Conservation (phyloP, 1,140 invertebrate genomes). For the Bombus superbus region DNA sequence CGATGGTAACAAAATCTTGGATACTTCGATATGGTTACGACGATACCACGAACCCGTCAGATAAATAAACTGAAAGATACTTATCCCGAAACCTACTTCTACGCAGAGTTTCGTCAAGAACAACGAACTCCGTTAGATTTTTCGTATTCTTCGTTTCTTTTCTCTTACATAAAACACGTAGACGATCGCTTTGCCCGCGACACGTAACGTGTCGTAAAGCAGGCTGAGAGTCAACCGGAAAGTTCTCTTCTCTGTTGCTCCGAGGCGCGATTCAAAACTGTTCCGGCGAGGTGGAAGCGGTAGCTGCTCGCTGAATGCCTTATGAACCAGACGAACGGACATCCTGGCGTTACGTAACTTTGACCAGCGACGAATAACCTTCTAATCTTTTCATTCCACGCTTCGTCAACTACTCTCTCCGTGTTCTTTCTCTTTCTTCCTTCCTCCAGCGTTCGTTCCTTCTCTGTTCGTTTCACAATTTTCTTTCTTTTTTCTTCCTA, state of each 20-base stretch:
- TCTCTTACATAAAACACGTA: background rate
- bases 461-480: background rate
- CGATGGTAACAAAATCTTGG: no score
- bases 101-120: background rate
- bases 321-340: slow-evolving; percentile 59
- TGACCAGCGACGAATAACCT: slow-evolving; percentile 19
- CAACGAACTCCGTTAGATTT: background rate
- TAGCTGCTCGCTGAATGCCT: slow-evolving; percentile 52
- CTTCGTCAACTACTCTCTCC: background rate
- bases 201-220: slow-evolving; percentile 11
- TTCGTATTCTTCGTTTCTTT: background rate
- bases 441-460: fast-evolving
- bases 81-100: no score
- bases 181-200: background rate
- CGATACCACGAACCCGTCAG: no score
- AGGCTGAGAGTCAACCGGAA: slow-evolving; percentile 27
- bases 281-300: slow-evolving; percentile 57
- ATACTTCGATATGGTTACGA: no score
- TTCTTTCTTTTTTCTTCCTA: background rate
- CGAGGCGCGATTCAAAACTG: slow-evolving; percentile 34
- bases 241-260: slow-evolving; percentile 14
- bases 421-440: background rate
- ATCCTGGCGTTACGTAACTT: slow-evolving; percentile 62
- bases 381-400: slow-evolving; percentile 28
- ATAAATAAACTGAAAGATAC: no score